phyloP scores from a whole-genome alignment of 2,113 vertebrate species.

The Thunnus maccoyii region DNA sequence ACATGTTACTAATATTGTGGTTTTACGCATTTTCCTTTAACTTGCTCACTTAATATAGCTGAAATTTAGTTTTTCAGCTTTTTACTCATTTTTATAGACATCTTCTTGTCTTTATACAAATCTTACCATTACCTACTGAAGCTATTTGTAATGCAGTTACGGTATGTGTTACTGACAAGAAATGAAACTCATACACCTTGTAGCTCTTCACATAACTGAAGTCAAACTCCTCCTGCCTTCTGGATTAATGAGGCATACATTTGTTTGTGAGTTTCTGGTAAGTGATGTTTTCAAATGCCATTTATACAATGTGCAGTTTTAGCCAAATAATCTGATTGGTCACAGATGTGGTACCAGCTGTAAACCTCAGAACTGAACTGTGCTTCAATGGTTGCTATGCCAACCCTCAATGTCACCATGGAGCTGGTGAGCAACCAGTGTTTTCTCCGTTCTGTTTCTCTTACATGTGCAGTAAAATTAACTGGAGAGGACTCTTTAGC shows the following conservation, averaged over 20 bases:
- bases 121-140: background rate
- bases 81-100: background rate
- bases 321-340: constrained; percentile 28
- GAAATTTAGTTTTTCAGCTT: too few relatives aligned
- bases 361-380: constrained; percentile 1
- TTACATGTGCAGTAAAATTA: background rate
- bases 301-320: constrained; percentile 17
- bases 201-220: background rate
- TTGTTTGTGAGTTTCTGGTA: constrained; percentile 9
- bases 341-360: constrained; percentile 56
- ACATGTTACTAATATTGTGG: too few relatives aligned
- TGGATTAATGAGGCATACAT: background rate
- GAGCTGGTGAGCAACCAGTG: background rate
- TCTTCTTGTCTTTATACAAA: background rate
- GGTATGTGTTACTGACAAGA: too few relatives aligned
- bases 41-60: too few relatives aligned
- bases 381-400: constrained; percentile 1
- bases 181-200: too few relatives aligned
- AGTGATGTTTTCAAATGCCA: constrained; percentile 20
- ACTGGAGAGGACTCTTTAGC: background rate
- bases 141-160: background rate
- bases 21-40: too few relatives aligned
- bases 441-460: background rate
- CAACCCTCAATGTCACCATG: constrained; percentile 15
- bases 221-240: background rate